Percentiles rank a stretch among this genome's conserved stretches.
phyloP scores from a whole-genome alignment of 2,888 invertebrate species.

The Fragum whitleyi region DNA sequence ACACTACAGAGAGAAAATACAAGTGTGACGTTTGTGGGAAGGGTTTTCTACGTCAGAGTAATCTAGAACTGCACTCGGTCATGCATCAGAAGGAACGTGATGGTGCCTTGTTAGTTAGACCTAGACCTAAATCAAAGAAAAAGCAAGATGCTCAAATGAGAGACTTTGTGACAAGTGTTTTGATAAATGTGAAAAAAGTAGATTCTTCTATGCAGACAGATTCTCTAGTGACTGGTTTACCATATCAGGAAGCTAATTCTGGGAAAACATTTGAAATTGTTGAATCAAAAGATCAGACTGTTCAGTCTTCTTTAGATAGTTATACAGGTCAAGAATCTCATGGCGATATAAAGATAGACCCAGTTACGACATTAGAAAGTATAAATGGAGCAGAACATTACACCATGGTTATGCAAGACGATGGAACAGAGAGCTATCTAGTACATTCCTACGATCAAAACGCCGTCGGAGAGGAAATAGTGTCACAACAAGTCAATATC shows the following conservation, averaged over 20 bases:
- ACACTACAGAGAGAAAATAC: slow-evolving; percentile 54
- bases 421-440: slow-evolving; percentile 52
- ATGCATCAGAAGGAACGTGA: slow-evolving; percentile 59
- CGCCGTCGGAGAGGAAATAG: slow-evolving; percentile 40
- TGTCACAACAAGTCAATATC: slow-evolving; percentile 46
- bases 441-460: slow-evolving; percentile 39
- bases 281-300: neutral
- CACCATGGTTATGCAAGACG: slow-evolving; percentile 55
- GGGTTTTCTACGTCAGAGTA: slow-evolving; percentile 60
- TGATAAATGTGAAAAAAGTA: slow-evolving; percentile 55
- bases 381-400: slow-evolving; percentile 44
- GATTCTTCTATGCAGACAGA: slow-evolving; percentile 61
- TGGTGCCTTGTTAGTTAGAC: slow-evolving; percentile 30
- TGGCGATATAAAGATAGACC: slow-evolving; percentile 15
- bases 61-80: slow-evolving; percentile 64
- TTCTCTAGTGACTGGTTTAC: slow-evolving; percentile 47
- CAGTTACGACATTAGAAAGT: slow-evolving; percentile 29
- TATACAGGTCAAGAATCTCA: slow-evolving; percentile 41
- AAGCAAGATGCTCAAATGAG: slow-evolving; percentile 58
- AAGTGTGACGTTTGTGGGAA: slow-evolving; percentile 62
- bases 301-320: slow-evolving; percentile 31
- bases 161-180: slow-evolving; percentile 56
- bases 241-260: slow-evolving; percentile 9
- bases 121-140: slow-evolving; percentile 49
- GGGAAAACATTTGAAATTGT: neutral